Evolutionary conservation across 2,113 vertebrate genomes (phyloP), one percentile per base, ranked within the genome.

Genomic region (Zosterops japonicus): DNA sequence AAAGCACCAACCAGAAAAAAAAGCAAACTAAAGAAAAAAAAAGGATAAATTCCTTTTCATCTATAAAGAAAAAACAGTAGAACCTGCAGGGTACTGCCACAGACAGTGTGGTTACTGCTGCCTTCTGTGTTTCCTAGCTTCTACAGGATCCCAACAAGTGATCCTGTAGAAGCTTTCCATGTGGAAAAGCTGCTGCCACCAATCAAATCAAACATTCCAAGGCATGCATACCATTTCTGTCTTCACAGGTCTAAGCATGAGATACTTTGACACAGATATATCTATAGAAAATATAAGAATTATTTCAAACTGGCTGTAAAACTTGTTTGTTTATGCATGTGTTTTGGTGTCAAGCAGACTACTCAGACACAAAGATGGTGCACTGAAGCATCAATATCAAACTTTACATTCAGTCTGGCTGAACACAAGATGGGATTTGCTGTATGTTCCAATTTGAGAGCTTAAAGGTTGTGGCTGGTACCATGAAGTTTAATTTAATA

Each of bases 401-500:
- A 41, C 5, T n/a, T 47, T 18, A n/a, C 0, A 0, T 12, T 20
- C 15, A 60, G 23, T 59, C 41, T 69, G 83, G 24, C 20, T 56
- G 83, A 90, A 65, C 44, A 72, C 64, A 92, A 94, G 74, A 87
- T 92, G 33, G 53, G 89, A 93, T 89, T 88, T 76, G 65, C 39
- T 36, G 22, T 77, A n/a, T 80, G 56, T 29, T 96, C 47, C 6
- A 1, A 68, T 68, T 86, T 69, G 76, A 57, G 87, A 93, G 49
- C 22, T 46, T 91, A 59, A 74, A 79, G 35, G 5, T 55, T 96
- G 74, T 78, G 27, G 67, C 42, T 93, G 42, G 63, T 68, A 97
- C 57, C 87, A 75, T 35, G 79, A 90, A 94, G 72, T 50, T 87
- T 95, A 24, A 82, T 95, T 97, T 97, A 67, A 93, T 95, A 87